Evolutionary conservation across 2,797 vertebrate species (phyloP).

Genomic region (Phoeniculus purpureus): DNA sequence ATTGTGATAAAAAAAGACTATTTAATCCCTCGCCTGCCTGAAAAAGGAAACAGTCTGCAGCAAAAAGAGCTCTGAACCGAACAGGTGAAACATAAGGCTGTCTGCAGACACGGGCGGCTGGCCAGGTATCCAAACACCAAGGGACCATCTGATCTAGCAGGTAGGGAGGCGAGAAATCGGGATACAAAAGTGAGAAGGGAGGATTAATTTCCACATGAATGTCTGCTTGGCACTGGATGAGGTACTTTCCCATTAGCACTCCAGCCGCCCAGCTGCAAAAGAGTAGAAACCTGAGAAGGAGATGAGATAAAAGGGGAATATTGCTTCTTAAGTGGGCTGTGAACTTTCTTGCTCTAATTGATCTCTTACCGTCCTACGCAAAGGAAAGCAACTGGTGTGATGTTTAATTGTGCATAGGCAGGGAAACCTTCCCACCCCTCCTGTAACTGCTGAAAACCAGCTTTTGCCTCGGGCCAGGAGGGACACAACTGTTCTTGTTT

Average conservation of each 20-base stretch:
- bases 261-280: slow-evolving; percentile 54
- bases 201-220: slow-evolving; percentile 58
- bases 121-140: slow-evolving; percentile 7
- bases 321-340: slow-evolving; percentile 68
- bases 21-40: slow-evolving; percentile 1
- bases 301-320: slow-evolving; percentile 68
- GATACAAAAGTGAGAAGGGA: neutral
- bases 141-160: neutral
- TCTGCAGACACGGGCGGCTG: neutral
- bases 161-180: slow-evolving; percentile 30
- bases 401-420: neutral
- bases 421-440: neutral
- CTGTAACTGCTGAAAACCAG: neutral
- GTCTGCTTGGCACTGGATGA: slow-evolving; percentile 47
- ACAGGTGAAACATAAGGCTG: neutral
- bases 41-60: neutral
- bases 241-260: slow-evolving; percentile 56
- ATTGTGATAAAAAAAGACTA: neutral
- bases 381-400: slow-evolving; percentile 54
- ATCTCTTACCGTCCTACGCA: slow-evolving; percentile 62
- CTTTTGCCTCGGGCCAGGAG: neutral
- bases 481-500: neutral
- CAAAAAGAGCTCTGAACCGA: neutral
- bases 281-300: slow-evolving; percentile 55
- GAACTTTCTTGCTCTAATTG: slow-evolving; percentile 69